Conservation (phyloP, 2,113 vertebrate genomes). For the Cynopterus brachyotis region DNA sequence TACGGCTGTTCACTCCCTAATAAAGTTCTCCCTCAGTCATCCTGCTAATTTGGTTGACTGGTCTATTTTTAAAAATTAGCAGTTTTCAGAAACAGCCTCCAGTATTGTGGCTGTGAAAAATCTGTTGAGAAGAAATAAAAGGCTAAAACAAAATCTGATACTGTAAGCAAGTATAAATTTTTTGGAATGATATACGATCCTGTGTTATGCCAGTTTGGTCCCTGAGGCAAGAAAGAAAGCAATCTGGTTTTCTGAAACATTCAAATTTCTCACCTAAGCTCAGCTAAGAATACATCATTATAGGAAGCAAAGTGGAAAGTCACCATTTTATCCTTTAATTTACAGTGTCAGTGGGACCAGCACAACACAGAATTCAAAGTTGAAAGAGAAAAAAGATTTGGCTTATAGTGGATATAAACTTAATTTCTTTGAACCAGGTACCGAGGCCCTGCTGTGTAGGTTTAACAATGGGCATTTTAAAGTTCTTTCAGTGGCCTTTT, state of each 20-base stretch:
- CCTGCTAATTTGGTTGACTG: conserved; percentile 76
- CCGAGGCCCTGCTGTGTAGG: conserved; percentile 39
- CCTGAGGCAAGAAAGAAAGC: conserved; percentile 64
- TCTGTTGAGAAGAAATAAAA: conserved; percentile 72
- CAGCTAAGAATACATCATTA: conserved; percentile 65
- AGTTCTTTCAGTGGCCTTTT: conserved; percentile 51
- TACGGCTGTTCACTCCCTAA: conserved; percentile 59
- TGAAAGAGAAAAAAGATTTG: conserved; percentile 58
- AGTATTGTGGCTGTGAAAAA: conserved; percentile 76
- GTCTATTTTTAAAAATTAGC: conserved; percentile 74
- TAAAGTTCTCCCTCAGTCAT: conserved; percentile 75
- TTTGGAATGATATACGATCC: conserved; percentile 54
- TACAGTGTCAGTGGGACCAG: conserved; percentile 58
- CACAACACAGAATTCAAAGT: conserved; percentile 59
- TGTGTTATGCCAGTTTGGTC: conserved; percentile 32
- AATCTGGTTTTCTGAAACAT: conserved; percentile 66
- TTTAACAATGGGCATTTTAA: conserved; percentile 35
- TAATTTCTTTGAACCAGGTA: conserved; percentile 64
- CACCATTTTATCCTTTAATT: conserved; percentile 73
- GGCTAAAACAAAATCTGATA: conserved; percentile 71
- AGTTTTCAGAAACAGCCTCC: conserved; percentile 77
- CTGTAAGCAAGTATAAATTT: conserved; percentile 74
- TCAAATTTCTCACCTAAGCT: conserved; percentile 67
- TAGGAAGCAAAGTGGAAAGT: conserved; percentile 55
- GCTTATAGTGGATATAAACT: conserved; percentile 63